These are phyloP conservation scores for Strix aluco DNA, from an alignment of 2,113 vertebrate genomes.

Conservation along the genomic window DNA sequence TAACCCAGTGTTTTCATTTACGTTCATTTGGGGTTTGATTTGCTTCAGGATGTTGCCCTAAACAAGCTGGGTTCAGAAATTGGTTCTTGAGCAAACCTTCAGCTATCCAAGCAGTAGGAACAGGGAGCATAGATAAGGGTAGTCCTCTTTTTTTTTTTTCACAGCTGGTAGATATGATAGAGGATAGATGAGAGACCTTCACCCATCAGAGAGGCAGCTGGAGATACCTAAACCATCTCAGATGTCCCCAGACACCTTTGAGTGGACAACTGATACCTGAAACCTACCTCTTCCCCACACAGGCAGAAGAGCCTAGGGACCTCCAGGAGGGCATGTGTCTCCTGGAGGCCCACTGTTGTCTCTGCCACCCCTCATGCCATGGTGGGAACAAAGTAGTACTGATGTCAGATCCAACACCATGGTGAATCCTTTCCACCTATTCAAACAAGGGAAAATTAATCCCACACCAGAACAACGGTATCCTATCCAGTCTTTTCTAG, in stretches of 20 bases:
- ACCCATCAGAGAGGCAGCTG: not conserved
- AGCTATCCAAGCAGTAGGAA: not conserved
- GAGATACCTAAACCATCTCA: not conserved
- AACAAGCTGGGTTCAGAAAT: not conserved
- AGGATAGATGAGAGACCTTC: not conserved
- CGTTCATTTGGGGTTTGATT: not conserved
- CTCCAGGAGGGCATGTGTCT: not conserved
- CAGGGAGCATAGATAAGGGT: not conserved
- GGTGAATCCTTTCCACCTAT: accelerated
- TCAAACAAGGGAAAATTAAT: not conserved
- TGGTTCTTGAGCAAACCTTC: not conserved
- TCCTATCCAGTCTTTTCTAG: not conserved
- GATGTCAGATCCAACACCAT: not conserved
- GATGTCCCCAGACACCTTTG: not conserved
- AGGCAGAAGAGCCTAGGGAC: not conserved
- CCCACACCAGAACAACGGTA: not conserved
- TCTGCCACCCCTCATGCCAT: accelerated
- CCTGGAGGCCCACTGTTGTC: not conserved
- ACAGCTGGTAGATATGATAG: not conserved
- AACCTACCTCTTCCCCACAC: not conserved
- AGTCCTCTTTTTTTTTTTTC: no score
- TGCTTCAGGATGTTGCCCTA: not conserved
- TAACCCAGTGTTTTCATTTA: not conserved
- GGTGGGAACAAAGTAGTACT: not conserved
- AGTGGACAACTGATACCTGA: not conserved